phyloP scores from a whole-genome alignment of 2,113 vertebrate genomes.

The Ramphastos sulfuratus region DNA sequence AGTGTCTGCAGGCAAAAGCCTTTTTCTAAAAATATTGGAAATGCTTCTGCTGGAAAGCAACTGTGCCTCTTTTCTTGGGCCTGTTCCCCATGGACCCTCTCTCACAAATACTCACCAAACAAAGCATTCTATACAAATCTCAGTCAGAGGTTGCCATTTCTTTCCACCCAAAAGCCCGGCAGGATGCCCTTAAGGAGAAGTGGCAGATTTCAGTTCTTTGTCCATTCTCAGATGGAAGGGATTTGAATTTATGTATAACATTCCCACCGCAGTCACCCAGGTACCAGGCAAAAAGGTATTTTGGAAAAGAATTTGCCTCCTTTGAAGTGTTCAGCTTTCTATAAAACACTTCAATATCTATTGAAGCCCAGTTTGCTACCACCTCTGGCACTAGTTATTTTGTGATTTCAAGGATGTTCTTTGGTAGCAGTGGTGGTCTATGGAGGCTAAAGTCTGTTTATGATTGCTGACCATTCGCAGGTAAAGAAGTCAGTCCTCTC shows the following conservation, averaged over 20 bases:
- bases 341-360: not conserved
- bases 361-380: not conserved
- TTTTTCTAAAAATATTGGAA: not conserved
- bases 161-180: not conserved
- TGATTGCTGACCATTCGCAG: not conserved
- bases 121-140: not conserved
- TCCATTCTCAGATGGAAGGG: not conserved
- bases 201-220: not conserved
- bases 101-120: not conserved
- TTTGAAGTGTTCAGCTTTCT: constrained; percentile 4
- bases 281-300: not conserved
- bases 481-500: not conserved
- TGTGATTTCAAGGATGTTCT: not conserved
- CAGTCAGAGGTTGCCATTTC: not conserved
- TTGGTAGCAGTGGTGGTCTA: not conserved
- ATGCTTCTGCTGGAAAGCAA: not conserved
- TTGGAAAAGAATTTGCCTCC: not conserved
- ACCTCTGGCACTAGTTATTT: not conserved
- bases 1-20: not conserved
- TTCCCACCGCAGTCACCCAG: not conserved
- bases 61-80: not conserved
- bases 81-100: not conserved
- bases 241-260: not conserved
- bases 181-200: not conserved
- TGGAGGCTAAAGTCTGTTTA: not conserved